These are phyloP conservation scores for Phthorimaea operculella DNA, from an alignment of 1,140 invertebrate species.

Conservation along the genomic window DNA sequence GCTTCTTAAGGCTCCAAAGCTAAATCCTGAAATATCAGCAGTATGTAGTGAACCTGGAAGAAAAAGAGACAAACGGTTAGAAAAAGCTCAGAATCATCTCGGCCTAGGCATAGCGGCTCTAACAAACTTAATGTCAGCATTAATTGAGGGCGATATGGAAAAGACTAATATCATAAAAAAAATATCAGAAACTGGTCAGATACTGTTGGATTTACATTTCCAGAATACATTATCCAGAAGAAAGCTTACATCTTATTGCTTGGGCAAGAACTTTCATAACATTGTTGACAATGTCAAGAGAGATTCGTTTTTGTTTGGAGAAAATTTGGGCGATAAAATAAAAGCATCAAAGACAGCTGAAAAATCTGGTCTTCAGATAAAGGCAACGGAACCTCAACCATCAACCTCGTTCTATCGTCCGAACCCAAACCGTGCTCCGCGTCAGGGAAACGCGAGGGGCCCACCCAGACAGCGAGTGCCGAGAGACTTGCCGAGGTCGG, in stretches of 20 bases:
- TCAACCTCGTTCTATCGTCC: not conserved
- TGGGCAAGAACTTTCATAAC: conserved; percentile 6
- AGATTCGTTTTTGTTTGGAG: conserved; percentile 7
- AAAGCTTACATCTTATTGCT: not conserved
- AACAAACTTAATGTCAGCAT: too few species aligned
- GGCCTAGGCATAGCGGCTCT: too few species aligned
- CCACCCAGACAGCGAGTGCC: conserved; percentile 6
- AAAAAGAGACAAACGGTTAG: too few species aligned
- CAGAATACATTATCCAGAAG: conserved; percentile 6
- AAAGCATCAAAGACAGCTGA: conserved; percentile 9
- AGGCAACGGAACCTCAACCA: not conserved
- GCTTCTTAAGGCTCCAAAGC: too few species aligned
- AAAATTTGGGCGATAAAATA: conserved; percentile 8
- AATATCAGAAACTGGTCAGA: conserved; percentile 3
- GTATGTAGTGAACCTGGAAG: too few species aligned
- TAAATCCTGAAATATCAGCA: too few species aligned
- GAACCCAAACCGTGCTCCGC: conserved; percentile 1
- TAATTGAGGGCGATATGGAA: too few species aligned
- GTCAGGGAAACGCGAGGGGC: conserved; percentile 12
- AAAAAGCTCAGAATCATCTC: too few species aligned
- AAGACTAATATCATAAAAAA: conserved; percentile 8
- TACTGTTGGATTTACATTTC: conserved; percentile 4
- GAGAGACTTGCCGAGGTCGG: not conserved
- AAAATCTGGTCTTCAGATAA: conserved; percentile 9
- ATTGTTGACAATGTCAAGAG: conserved; percentile 7